These are phyloP conservation scores for Corythornis madagascariensis DNA, from an alignment of 2,113 vertebrate genomes.

Conservation along the genomic window DNA sequence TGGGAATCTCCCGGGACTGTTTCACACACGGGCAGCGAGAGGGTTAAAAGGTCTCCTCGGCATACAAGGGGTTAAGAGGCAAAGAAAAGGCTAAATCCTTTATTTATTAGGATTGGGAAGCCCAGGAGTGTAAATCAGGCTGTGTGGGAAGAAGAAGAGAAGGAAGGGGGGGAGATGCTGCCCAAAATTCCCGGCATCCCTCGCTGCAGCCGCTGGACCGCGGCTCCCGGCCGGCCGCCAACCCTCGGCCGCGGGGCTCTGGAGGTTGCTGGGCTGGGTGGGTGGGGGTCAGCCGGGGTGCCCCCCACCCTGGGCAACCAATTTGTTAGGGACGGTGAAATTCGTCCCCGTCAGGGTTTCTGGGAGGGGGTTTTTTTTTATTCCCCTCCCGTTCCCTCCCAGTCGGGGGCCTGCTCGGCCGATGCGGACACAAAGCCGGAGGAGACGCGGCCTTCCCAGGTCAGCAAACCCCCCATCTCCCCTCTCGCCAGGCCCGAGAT, in stretches of 20 bases:
- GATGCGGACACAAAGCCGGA: slow-evolving; percentile 11
- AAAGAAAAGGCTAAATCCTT: neutral
- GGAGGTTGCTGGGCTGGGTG: neutral
- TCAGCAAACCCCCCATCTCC: neutral
- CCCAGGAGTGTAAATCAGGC: neutral
- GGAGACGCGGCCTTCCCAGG: slow-evolving; percentile 8
- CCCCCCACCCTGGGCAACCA: neutral
- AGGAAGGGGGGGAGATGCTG: neutral
- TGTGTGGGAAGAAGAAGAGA: neutral
- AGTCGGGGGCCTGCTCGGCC: neutral
- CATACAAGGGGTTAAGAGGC: neutral
- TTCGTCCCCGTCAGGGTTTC: rapidly evolving
- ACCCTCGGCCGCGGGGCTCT: neutral
- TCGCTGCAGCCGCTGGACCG: neutral
- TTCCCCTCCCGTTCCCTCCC: neutral
- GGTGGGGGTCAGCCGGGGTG: neutral
- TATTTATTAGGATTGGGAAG: neutral
- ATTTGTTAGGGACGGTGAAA: neutral
- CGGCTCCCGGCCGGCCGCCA: neutral
- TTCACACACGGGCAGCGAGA: neutral
- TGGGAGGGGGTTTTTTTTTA: no score
- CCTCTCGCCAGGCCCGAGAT: neutral
- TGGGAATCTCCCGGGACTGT: neutral
- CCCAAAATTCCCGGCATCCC: slow-evolving; percentile 35
- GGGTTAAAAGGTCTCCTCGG: neutral